phyloP scores from a whole-genome alignment of 2,113 vertebrate species.

The Odontophorus gujanensis region DNA sequence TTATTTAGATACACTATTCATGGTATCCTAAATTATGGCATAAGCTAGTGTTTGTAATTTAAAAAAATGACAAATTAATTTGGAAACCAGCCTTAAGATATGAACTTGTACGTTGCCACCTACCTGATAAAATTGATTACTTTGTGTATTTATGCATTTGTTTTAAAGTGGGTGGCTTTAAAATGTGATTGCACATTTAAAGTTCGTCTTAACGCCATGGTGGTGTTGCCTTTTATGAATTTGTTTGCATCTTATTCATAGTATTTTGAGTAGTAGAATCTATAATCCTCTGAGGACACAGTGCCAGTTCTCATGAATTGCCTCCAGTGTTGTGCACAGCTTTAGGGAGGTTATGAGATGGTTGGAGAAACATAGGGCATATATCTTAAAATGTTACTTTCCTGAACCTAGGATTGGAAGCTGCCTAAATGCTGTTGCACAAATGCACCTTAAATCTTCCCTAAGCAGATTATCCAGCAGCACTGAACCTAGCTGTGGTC shows the following conservation, averaged over 20 bases:
- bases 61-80: conserved; percentile 60
- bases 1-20: conserved; percentile 44
- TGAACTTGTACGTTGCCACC: not conserved
- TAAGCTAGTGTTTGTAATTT: conserved; percentile 42
- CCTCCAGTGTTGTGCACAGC: not conserved
- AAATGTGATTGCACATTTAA: not conserved
- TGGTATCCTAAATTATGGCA: conserved; percentile 3
- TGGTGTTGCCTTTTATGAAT: not conserved
- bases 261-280: not conserved
- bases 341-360: not conserved
- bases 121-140: conserved; percentile 33
- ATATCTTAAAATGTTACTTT: not conserved
- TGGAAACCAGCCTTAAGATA: conserved; percentile 24
- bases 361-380: not conserved
- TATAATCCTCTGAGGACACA: not conserved
- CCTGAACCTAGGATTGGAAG: not conserved
- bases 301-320: not conserved
- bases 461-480: not conserved
- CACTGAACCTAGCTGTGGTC: not conserved
- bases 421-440: not conserved
- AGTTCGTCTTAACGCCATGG: not conserved
- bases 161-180: not conserved
- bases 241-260: not conserved
- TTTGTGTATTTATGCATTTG: conserved; percentile 38
- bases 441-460: not conserved